Conservation (phyloP, 2,888 invertebrate species). For the Pollenia amentaria region DNA sequence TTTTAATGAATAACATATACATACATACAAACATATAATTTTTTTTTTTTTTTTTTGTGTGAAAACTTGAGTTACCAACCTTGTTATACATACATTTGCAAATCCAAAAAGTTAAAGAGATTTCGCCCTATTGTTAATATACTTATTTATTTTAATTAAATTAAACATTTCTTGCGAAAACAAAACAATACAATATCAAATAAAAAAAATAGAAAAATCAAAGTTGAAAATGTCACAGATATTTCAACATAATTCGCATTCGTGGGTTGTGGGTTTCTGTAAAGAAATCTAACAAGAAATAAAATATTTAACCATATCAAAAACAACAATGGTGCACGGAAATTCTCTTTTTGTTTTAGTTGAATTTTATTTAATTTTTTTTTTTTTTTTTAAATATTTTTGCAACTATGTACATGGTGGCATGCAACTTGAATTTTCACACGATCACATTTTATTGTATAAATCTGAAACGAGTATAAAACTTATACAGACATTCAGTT, state of each 20-base stretch:
- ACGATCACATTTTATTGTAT: conserved; percentile 73
- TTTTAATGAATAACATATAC: not conserved
- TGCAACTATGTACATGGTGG: conserved; percentile 69
- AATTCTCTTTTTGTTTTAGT: conserved; percentile 44
- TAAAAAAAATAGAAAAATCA: conserved; percentile 14
- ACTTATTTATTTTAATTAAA: conserved; percentile 53
- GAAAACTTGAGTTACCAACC: conserved; percentile 75
- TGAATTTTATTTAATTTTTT: conserved; percentile 39
- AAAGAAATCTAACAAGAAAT: conserved; percentile 39
- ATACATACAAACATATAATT: not conserved
- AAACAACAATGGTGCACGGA: conserved; percentile 52
- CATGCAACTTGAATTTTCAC: conserved; percentile 75
- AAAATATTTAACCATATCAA: conserved; percentile 46
- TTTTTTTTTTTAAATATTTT: conserved; percentile 18
- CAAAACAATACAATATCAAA: conserved; percentile 62
- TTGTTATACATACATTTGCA: conserved; percentile 60
- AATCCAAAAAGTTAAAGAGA: conserved; percentile 54
- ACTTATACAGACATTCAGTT: too few relatives aligned
- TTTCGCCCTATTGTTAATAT: conserved; percentile 57
- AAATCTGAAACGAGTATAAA: conserved; percentile 12
- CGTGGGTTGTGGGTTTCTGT: conserved; percentile 22
- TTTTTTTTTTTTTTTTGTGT: conserved; percentile 65
- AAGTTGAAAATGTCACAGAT: conserved; percentile 72
- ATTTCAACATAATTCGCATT: conserved; percentile 58
- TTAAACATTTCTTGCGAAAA: conserved; percentile 71